Evolutionary conservation across 2,797 vertebrate genomes (phyloP), one percentile per base, ranked within the genome.

Genomic region (Sebastes kiyomatsui): DNA sequence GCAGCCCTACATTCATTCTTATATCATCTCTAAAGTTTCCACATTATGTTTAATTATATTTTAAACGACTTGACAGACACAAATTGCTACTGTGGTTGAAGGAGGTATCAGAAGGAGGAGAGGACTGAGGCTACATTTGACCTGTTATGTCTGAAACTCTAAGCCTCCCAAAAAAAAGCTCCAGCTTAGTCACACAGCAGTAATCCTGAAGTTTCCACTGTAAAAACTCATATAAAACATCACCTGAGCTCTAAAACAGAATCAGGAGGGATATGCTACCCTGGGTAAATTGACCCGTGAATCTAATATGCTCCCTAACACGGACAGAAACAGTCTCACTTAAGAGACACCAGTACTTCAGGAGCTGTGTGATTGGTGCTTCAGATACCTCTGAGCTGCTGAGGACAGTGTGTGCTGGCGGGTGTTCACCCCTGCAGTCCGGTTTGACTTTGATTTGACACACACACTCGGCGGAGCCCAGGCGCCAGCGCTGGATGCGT

Each of bases 371-470:
- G 75, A 72, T 42, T 77, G 72, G 46, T 74, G 79, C 82, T 79
- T 61, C 23, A 33, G 62, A 74, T 77, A 54, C 72, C 65, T 68
- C 60, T 11, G 80, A 85, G 84, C 80, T 65, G 70, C 75, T 32
- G 80, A 73, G 74, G 67, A 72, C 54, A 46, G 69, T 10, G 78
- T 58, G 56, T 69, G 74, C 77, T 56, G 77, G 65, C 23, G 77
- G 67, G 83, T 68, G 82, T 84, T 83, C 85, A 92, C 93, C 91
- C 91, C 91, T 74, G 88, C 90, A 93, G 91, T 90, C 89, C 86
- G 79, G 88, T 92, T 91, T 95, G 94, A 96, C 95, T 96, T 96
- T 96, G 94, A 96, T 96, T 96, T 96, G 95, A 97, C 96, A 96
- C 94, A 96, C 94, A 91, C 93, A 94, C 95, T 95, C 94, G 87